Base-by-base conservation (phyloP, 2,797 vertebrate species). In the Echeneis naucrates region DNA sequence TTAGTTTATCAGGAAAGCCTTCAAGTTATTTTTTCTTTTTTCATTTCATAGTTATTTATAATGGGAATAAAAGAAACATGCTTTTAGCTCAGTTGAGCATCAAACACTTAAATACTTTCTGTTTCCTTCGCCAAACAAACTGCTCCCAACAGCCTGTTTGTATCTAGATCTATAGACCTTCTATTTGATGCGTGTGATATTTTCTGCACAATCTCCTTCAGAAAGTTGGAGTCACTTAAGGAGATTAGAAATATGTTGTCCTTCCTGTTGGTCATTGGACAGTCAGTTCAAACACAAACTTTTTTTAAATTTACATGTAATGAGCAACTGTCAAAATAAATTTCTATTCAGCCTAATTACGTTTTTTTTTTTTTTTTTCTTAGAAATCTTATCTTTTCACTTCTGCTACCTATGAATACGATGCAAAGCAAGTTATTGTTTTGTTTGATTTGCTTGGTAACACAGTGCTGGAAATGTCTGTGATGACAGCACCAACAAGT, bases 321-420 rank as follows among this genome's bases (percentile, higher is more conserved):
- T 3, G 8, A 50, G 37, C 38, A 67, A 51, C 56, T 45, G 2
- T 54, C 14, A 19, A 58, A 72, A 73, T 82, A 82, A 66, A 73
- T 58, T 68, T 66, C 3, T 80, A 11, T 72, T 69, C 24, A 60
- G 8, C 65, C 24, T 27, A 30, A 19, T 30, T 44, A 23, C 24
- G n/a, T 4, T 12, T 52, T 55, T 9, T 45, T 52, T 4, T 12
- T 52, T 55, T 9, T 45, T 52, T 55, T 9, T 45, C 42, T 30
- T 30, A 27, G 48, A 44, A 26, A 27, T 3, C 23, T 2, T 2
- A n/a, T 27, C 24, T 37, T 11, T 2, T 35, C 17, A 2, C n/a
- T 55, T 54, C 1, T 53, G 2, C 1, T 19, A 12, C 3, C 5
- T 51, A 1, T 11, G 42, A 33, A 27, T 42, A 57, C 17, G 51